These are phyloP conservation scores for Archips crataeganus DNA, from an alignment of 2,888 invertebrate species.

Conservation along the genomic window DNA sequence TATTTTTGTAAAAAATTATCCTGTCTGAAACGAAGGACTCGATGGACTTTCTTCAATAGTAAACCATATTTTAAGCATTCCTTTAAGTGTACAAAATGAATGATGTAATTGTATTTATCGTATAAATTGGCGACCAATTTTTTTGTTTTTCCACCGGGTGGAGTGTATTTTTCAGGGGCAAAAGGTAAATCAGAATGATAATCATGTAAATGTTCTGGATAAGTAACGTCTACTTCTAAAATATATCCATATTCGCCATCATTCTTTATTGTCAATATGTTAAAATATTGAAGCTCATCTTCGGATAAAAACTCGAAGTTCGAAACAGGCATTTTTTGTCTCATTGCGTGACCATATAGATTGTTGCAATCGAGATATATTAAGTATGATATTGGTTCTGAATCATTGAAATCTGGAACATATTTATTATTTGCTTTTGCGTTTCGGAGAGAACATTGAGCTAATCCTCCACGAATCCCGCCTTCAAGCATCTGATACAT, in stretches of 20 bases:
- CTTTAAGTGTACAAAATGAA: constrained; percentile 31
- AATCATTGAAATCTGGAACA: neutral
- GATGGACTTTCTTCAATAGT: neutral
- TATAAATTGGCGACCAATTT: constrained; percentile 45
- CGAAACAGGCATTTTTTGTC: neutral
- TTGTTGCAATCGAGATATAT: neutral
- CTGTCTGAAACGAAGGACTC: neutral
- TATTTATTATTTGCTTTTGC: neutral
- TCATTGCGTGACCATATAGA: neutral
- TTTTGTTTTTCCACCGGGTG: constrained; percentile 31
- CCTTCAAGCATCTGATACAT: neutral
- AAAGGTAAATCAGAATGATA: constrained; percentile 51
- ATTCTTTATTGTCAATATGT: constrained; percentile 26
- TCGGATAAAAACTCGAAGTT: neutral
- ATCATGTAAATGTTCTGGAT: constrained; percentile 51
- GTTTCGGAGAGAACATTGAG: neutral
- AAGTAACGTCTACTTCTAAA: constrained; percentile 55
- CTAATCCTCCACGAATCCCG: neutral
- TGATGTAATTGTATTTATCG: constrained; percentile 25
- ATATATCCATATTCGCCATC: constrained; percentile 45
- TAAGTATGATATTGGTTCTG: neutral
- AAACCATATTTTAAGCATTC: constrained; percentile 17
- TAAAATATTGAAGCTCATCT: neutral
- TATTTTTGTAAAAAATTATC: constrained; percentile 3
- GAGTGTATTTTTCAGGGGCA: constrained; percentile 43